Base-by-base conservation (phyloP, 2,797 vertebrate species). In the Girardinus metallicus region DNA sequence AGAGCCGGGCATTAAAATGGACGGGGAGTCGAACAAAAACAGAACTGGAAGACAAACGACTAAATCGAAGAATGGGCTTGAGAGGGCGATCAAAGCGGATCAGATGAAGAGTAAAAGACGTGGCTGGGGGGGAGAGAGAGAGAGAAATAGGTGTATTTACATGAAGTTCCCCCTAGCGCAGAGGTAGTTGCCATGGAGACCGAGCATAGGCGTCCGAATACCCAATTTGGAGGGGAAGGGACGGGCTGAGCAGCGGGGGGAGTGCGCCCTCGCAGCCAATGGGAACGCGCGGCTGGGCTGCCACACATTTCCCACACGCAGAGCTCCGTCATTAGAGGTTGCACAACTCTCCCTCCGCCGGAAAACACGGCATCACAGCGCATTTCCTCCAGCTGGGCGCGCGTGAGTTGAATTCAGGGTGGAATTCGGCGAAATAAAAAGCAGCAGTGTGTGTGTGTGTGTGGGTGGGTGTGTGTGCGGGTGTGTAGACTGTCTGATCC, bases 111-210 rank as follows among this genome's bases (percentile, higher is more conserved):
- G 73, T 53, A 12, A 53, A 73, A 77, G 73, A 74, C 73, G 23
- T 26, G 51, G 51, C 23, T 10, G 6, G 21, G 49, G 15, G 41
- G 51, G 1, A n/a, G n/a, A n/a, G n/a, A n/a, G 31, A 47, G 51
- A 23, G 4, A 76, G 85, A 81, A 71, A 16, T 53, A 43, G 78
- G 84, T 71, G 74, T 88, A 85, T 88, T 88, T 86, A 90, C 83
- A 83, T n/a, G 68, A 85, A 78, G 79, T 78, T 74, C 77, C 84
- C 83, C 72, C 86, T 84, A 87, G 55, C 87, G 81, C 91, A 85
- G 87, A 88, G 82, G 84, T 76, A 91, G 95, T 95, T 94, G 81
- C 93, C 82, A 95, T 96, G 92, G 89, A 72, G 75, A 96, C 87
- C 86, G 62, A 72, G 62, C 82, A 84, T 53, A 8, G 83, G 93